These are phyloP conservation scores for Plotosus lineatus DNA, from an alignment of 2,113 vertebrate species.

Conservation along the genomic window DNA sequence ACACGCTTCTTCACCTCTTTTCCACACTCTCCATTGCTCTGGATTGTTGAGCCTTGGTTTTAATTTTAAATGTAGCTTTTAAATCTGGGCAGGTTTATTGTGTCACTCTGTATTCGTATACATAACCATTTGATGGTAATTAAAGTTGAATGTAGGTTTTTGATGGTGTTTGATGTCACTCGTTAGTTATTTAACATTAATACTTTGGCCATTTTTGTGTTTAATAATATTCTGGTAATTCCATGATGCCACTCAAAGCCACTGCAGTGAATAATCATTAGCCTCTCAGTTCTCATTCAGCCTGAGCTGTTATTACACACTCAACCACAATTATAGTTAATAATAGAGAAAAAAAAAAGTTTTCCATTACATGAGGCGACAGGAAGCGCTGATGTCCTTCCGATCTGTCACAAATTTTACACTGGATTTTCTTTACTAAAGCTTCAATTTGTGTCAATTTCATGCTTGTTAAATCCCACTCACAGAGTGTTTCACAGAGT, in stretches of 20 bases:
- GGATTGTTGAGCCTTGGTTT: too few relatives aligned
- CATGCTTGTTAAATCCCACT: constrained; percentile 9
- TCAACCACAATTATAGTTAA: constrained; percentile 56
- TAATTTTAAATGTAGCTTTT: too few relatives aligned
- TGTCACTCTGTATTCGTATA: too few relatives aligned
- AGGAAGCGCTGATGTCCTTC: neutral
- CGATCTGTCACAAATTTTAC: constrained; percentile 2
- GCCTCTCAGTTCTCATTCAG: constrained; percentile 57
- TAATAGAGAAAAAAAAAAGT: constrained; percentile 51
- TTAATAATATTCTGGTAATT: constrained; percentile 56
- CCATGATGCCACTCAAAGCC: constrained; percentile 59
- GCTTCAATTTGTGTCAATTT: constrained; percentile 42
- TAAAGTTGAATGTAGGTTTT: neutral
- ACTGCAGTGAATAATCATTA: constrained; percentile 62
- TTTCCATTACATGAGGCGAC: neutral
- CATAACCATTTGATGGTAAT: neutral
- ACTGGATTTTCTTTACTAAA: constrained; percentile 19
- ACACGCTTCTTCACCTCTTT: too few relatives aligned
- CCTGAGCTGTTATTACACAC: constrained; percentile 61
- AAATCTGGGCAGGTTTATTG: too few relatives aligned
- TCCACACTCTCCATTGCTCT: too few relatives aligned
- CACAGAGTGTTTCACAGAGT: neutral
- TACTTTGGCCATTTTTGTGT: neutral
- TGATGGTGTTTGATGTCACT: neutral
- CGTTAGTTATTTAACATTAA: neutral